Evolutionary conservation across 1,140 invertebrate genomes (phyloP).

Genomic region (Trichoplusia ni): DNA sequence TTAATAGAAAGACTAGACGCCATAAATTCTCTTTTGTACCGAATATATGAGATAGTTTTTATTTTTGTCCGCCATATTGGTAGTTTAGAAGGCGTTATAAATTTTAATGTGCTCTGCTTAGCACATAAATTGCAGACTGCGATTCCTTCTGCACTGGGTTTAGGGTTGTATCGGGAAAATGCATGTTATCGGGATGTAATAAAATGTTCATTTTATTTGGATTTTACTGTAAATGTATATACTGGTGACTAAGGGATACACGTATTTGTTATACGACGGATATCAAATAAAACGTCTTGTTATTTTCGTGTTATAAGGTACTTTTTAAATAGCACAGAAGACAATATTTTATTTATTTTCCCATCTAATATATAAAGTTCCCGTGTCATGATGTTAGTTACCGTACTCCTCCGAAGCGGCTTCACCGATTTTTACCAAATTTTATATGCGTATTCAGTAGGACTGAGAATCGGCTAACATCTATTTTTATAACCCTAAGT

Average conservation of each 20-base stretch:
- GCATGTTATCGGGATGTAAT: not conserved
- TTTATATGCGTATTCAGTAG: too few species aligned
- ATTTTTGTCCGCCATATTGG: conserved; percentile 13
- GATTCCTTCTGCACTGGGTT: not conserved
- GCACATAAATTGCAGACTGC: conserved; percentile 36
- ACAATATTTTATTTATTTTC: too few species aligned
- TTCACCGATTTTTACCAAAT: too few species aligned
- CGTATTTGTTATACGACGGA: too few species aligned
- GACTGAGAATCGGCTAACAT: too few species aligned
- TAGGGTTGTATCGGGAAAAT: not conserved
- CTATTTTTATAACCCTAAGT: too few species aligned
- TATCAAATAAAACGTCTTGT: too few species aligned
- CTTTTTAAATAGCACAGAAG: too few species aligned
- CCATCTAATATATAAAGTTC: too few species aligned
- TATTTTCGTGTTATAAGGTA: too few species aligned
- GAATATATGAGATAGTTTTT: not conserved
- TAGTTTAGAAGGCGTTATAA: conserved; percentile 31
- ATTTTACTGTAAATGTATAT: not conserved
- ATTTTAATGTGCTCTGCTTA: conserved; percentile 37
- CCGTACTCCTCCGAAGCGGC: too few species aligned
- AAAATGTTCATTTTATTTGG: not conserved
- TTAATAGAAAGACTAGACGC: conserved; percentile 8
- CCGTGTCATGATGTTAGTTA: too few species aligned
- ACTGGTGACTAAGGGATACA: not conserved
- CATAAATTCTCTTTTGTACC: conserved; percentile 6